These are phyloP conservation scores for Acrobasis suavella DNA, from an alignment of 2,888 invertebrate species.

Conservation along the genomic window DNA sequence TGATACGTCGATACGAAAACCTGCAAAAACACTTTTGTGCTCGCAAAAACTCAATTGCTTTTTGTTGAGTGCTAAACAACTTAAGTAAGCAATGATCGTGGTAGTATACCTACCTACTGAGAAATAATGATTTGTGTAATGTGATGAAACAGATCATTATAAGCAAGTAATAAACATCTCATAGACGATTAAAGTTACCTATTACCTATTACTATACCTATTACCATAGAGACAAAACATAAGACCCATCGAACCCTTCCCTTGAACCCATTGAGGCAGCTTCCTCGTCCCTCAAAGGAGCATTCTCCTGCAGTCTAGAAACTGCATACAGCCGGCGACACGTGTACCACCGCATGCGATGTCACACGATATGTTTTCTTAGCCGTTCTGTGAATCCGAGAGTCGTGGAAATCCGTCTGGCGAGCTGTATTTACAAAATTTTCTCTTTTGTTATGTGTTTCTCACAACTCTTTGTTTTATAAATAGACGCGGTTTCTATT, in stretches of 20 bases:
- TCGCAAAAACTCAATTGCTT: too few species aligned
- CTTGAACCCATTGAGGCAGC: not conserved
- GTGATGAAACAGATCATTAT: too few species aligned
- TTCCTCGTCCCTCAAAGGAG: not conserved
- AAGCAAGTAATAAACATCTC: not conserved
- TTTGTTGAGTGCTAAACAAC: too few species aligned
- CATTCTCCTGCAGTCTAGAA: constrained; percentile 1
- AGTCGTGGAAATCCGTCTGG: constrained; percentile 35
- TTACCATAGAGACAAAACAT: not conserved
- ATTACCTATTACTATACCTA: too few species aligned
- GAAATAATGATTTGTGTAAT: too few species aligned
- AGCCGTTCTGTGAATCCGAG: constrained; percentile 32
- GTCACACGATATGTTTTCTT: constrained; percentile 28
- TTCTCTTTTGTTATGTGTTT: constrained; percentile 22
- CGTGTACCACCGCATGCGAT: constrained; percentile 6
- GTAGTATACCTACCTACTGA: too few species aligned
- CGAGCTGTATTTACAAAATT: constrained; percentile 23
- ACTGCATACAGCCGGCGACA: constrained; percentile 5
- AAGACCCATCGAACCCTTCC: not conserved
- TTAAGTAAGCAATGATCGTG: too few species aligned
- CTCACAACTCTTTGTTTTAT: constrained; percentile 20
- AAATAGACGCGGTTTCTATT: constrained; percentile 14
- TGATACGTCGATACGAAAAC: too few species aligned
- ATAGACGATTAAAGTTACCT: not conserved
- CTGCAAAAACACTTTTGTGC: too few species aligned